Base-by-base conservation (phyloP, 2,797 vertebrate genomes). In the Ctenosaura bakeri region DNA sequence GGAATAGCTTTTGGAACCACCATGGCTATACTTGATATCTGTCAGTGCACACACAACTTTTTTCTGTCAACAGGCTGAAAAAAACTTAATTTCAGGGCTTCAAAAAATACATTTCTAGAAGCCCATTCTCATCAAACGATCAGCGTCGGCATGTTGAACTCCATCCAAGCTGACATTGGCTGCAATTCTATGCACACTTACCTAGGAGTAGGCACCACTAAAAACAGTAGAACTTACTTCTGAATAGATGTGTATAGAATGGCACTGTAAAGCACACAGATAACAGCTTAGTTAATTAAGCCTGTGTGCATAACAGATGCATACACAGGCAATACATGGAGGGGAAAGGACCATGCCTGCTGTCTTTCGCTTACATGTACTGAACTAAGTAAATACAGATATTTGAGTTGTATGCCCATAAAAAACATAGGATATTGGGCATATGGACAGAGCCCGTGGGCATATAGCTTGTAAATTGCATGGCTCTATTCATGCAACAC, bases 1-100 rank as follows among this genome's bases (percentile, higher is more conserved):
- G 22, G 32, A 59, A 59, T 59, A 22, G 35, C 86, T 90, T 50
- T 73, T 83, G 79, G 62, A 90, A 54, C n/a, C 16, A 24, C 56
- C 18, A 26, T 38, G 24, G 42, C 24, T n/a, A 46, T 46, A 29
- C 26, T 42, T 71, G 38, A 88, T 81, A 77, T 29, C 69, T 42
- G 62, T 32, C 18, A 69, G 20, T 18, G 14, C 16, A 76, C 32
- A 9, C 42, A 69, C n/a, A 85, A 56, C 24, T n/a, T 73, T 24
- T 89, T 56, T 42, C 7, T 78, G 38, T 79, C 50, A 59, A n/a
- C 42, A 46, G 16, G 85, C n/a, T 78, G 66, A 78, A 79, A 52
- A 46, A 71, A 42, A 32, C 26, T 18, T 32, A 29, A 69, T 22
- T 35, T 78, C 9, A 24, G 6, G 32, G 42, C 12, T 52, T 69